Base-by-base conservation (phyloP, 2,113 vertebrate genomes). In the Stercorarius parasiticus region DNA sequence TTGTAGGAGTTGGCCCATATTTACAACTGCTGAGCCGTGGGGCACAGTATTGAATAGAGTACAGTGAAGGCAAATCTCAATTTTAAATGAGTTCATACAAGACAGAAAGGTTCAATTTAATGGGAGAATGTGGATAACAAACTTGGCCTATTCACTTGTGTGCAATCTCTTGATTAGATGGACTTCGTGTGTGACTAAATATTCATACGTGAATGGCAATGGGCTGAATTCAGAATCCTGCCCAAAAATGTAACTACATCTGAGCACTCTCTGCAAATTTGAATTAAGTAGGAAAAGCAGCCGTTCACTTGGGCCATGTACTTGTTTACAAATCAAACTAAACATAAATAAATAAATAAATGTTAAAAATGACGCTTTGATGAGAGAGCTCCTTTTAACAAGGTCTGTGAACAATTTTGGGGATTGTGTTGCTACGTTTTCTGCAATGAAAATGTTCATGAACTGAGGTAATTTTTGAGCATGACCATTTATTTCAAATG, bases 401-500 rank as follows among this genome's bases (percentile, higher is more conserved):
- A 86, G 49, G 47, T 30, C 45, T 59, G 20, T n/a, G 47, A 95
- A 42, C 69, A 73, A 15, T 64, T 77, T 62, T 4, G 47, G 56
- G 65, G 72, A 82, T 95, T 79, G 32, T 49, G 64, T 47, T 82
- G 65, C 61, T 85, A 26, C 4, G 5, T 89, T 97, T 56, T 67
- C 90, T 43, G 40, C 61, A 61, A 49, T n/a, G 77, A 61, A 94
- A 95, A 52, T 25, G 5, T 88, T 96, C 71, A 25, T 17, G 10
- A 95, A 56, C 43, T 10, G 80, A 77, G 38, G 69, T 53, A 38
- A 32, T 81, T 95, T 97, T 96, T 86, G 36, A 96, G 83, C 87
- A 52, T 34, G 36, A 86, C 82, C 82, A 53, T 94, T 94, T 72
- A 92, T 97, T 98, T 96, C 45, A 92, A 97, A 95, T 93, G 86